Evolutionary conservation across 2,888 invertebrate species (phyloP).

Genomic region (Drosophila hawaiiensis): DNA sequence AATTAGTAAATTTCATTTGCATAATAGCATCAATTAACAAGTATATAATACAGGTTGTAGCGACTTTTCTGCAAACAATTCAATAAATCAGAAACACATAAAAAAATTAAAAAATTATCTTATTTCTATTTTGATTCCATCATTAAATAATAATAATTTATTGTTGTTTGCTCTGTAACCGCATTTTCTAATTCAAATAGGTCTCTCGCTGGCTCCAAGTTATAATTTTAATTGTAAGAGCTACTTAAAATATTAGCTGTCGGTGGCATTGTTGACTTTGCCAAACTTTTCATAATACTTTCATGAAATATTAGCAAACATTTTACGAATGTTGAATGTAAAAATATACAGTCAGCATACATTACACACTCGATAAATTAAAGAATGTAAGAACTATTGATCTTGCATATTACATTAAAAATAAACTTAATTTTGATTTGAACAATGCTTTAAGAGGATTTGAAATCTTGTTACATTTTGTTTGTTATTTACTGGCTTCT

Average conservation of each 20-base stretch:
- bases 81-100: background rate
- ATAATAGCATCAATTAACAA: background rate
- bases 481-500: constrained; percentile 39
- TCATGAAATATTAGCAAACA: background rate
- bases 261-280: background rate
- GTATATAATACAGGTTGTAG: background rate
- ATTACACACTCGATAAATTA: background rate
- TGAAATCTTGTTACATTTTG: constrained; percentile 1
- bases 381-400: background rate
- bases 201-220: background rate
- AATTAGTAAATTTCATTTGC: background rate
- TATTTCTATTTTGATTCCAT: background rate
- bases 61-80: background rate
- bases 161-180: background rate
- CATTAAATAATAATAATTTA: no score
- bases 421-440: background rate
- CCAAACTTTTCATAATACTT: background rate
- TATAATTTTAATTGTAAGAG: background rate
- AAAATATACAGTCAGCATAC: background rate
- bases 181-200: background rate
- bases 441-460: background rate
- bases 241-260: background rate
- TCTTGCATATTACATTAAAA: background rate
- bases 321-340: background rate
- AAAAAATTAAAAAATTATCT: background rate